These are phyloP conservation scores for Urocolius indicus DNA, from an alignment of 2,113 vertebrate genomes.

Conservation along the genomic window DNA sequence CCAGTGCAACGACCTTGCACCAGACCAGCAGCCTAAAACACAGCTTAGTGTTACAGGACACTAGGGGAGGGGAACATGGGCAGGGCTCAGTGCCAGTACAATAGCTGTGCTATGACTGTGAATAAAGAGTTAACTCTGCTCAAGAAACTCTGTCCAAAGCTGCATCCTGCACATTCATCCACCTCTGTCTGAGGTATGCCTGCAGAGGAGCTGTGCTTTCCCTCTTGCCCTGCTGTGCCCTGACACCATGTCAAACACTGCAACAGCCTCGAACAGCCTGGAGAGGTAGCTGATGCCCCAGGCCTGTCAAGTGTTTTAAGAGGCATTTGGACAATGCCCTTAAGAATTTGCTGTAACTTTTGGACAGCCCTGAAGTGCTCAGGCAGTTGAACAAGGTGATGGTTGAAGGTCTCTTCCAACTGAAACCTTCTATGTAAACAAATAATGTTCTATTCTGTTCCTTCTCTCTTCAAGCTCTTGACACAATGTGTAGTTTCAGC, in stretches of 20 bases:
- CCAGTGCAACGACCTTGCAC: neutral
- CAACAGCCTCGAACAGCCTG: neutral
- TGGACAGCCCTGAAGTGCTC: neutral
- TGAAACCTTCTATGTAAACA: neutral
- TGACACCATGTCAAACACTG: neutral
- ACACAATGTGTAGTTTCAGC: neutral
- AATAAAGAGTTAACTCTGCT: neutral
- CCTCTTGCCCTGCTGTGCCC: neutral
- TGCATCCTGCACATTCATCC: neutral
- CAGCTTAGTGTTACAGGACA: neutral
- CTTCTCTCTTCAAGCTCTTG: neutral
- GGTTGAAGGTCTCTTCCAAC: neutral
- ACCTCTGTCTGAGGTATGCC: neutral
- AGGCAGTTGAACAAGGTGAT: neutral
- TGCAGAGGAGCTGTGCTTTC: neutral
- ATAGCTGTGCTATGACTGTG: neutral
- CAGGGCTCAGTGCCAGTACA: neutral
- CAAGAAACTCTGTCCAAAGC: neutral
- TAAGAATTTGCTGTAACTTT: neutral
- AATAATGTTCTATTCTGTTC: neutral
- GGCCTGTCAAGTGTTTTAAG: neutral
- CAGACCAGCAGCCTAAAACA: neutral
- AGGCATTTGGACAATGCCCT: neutral
- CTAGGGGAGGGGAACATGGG: accelerated
- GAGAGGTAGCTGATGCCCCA: accelerated